phyloP scores from a whole-genome alignment of 2,113 vertebrate species.

The Cyphomyrus discorhynchus region DNA sequence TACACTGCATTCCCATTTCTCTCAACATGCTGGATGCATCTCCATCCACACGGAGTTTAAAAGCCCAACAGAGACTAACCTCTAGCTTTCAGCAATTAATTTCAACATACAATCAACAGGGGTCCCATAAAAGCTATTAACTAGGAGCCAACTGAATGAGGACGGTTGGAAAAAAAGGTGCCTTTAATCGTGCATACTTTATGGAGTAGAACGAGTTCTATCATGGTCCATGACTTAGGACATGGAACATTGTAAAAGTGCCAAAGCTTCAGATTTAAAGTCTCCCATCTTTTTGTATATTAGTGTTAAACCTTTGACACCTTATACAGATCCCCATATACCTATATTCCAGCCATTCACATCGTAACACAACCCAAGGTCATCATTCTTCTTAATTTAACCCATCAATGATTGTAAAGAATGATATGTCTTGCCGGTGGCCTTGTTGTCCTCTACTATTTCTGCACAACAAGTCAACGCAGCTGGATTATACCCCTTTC shows the following conservation, averaged over 20 bases:
- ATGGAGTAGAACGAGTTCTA: background rate
- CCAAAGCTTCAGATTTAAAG: background rate
- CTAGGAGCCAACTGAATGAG: background rate
- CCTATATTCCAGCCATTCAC: background rate
- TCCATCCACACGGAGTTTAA: background rate
- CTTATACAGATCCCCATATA: background rate
- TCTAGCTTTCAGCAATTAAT: background rate
- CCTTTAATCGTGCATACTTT: background rate
- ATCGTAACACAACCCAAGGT: background rate
- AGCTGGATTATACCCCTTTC: background rate
- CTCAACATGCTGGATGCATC: background rate
- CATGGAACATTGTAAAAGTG: background rate
- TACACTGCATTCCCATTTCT: background rate
- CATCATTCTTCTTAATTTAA: background rate
- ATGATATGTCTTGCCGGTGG: background rate
- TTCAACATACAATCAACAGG: background rate
- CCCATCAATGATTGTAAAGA: background rate
- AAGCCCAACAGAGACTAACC: background rate
- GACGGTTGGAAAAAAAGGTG: background rate
- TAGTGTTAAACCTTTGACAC: background rate
- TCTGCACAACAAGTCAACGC: slow-evolving; percentile 21
- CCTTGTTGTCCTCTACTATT: background rate
- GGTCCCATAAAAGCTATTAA: background rate
- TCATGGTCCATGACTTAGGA: background rate
- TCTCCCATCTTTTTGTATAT: background rate